Evolutionary conservation across 2,113 vertebrate species (phyloP), one percentile per base, ranked within the genome.

Genomic region (Toxostoma redivivum): DNA sequence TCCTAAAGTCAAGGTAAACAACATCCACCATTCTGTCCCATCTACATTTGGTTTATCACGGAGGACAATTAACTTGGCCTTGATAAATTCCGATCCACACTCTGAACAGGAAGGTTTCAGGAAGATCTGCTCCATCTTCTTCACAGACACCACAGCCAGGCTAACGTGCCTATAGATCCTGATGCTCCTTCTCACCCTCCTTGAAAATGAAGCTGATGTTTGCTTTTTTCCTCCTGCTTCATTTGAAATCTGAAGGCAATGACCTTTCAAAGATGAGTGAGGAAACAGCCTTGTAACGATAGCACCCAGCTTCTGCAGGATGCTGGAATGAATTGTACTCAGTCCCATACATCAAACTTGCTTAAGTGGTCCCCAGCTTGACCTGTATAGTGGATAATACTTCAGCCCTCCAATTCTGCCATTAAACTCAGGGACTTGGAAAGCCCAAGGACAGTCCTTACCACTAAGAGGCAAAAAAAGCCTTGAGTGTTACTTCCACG

Each of bases 201-300:
- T 4, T 37, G 13, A 80, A 86, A 60, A 67, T 12, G 14, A 8
- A 44, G 35, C 17, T 45, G 33, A 72, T 35, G 19, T 35, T 69
- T 28, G 23, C 2, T 72, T 77, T 65, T 44, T 51, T 21, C 6
- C 5, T 61, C 27, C 23, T 51, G 30, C 40, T 81, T 76, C 12
- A 35, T 33, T 23, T 54, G 21, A 53, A 81, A 72, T 64, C 45
- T 58, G 45, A 84, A 60, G 23, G 74, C 81, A 81, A 51, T 3
- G n/a, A 65, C 9, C 12, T 78, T 81, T 27, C 37, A 47, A 77
- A 48, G 73, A 81, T 14, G 15, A 81, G 20, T n/a, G 42, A 62
- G 15, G 16, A 25, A 83, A 83, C 0, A 71, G 25, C 35, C 67
- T 69, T 54, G 23, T 23, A 89, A 77, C 0, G 0, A 54, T 0